A percentile compares a stretch with the other conserved stretches of the same genome.
phyloP scores from a whole-genome alignment of 1,140 invertebrate genomes.

The Diorhabda elongata region DNA sequence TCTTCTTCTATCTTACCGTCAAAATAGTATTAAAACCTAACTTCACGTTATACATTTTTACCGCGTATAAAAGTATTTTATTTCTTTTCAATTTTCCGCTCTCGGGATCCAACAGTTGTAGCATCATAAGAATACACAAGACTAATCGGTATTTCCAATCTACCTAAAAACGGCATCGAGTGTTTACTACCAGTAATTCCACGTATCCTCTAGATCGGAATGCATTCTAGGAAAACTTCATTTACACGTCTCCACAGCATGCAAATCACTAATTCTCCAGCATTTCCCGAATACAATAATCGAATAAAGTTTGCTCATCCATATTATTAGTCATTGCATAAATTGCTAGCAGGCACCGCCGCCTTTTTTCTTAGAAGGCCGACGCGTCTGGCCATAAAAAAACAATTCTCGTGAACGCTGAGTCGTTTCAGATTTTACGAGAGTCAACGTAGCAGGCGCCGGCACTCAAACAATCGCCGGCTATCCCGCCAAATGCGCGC shows the following conservation, averaged over 20 bases:
- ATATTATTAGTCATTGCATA: slow-evolving; percentile 14
- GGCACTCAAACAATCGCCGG: background rate
- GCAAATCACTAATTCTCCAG: background rate
- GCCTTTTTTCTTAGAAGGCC: background rate
- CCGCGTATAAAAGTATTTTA: no score
- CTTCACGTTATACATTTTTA: no score
- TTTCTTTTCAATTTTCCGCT: no score
- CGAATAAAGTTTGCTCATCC: slow-evolving; percentile 5
- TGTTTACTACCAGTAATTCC: no score
- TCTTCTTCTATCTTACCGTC: no score
- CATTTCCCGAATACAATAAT: background rate
- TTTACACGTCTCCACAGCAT: no score
- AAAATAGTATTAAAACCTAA: no score
- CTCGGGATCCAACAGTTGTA: no score
- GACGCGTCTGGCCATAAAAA: slow-evolving; percentile 3
- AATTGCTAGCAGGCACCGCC: background rate
- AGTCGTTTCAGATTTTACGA: slow-evolving; percentile 6
- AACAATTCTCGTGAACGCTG: slow-evolving; percentile 5
- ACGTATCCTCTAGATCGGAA: background rate
- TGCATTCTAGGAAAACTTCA: background rate
- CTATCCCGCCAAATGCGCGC: slow-evolving; percentile 13
- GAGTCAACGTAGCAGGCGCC: background rate
- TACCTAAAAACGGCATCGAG: no score
- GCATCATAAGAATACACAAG: no score
- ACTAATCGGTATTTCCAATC: no score